Base-by-base conservation (phyloP, 2,888 invertebrate species). In the Euplagia quadripunctaria region DNA sequence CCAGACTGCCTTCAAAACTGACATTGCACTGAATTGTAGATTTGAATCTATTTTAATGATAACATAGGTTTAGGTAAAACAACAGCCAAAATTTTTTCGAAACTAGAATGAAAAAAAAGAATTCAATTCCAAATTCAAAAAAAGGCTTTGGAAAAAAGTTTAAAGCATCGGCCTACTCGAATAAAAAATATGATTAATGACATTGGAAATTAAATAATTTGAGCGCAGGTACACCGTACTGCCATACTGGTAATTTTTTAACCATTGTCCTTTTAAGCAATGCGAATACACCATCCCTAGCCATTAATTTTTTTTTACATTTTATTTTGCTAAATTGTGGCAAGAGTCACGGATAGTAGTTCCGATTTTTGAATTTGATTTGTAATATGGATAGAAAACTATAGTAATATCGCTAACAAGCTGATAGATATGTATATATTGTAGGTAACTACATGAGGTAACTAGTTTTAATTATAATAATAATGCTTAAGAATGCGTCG, bases 131-230 rank as follows among this genome's bases (percentile, higher is more conserved):
- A 71, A 71, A 76, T 76, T 72, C 51, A 70, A 72, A 77, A 76
- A 84, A 82, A 79, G 85, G 80, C 83, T 85, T 82, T 72, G 79
- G 88, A 91, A 91, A 89, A 88, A 85, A 77, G 77, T 88, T 91
- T 90, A 91, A 91, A 92, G 92, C 93, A 92, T 90, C 93, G 61
- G 31, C 92, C 91, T 90, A 90, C 86, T 88, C 83, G 79, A 79
- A 78, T 84, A 68, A 90, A 94, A 95, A 95, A 95, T 94, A 94
- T 94, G 95, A 95, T 95, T 94, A 95, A 95, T 95, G 94, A 91
- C 89, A 92, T 92, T 92, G 83, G 86, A 90, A 91, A 94, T 94
- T 91, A 92, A 94, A 93, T 92, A 90, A 94, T 93, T 91, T 90
- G 86, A 82, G 82, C 86, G 86, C 94, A 94, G 94, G 94, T 92